These are phyloP conservation scores for Syncerus caffer DNA, from an alignment of 2,797 vertebrate species.

Conservation along the genomic window DNA sequence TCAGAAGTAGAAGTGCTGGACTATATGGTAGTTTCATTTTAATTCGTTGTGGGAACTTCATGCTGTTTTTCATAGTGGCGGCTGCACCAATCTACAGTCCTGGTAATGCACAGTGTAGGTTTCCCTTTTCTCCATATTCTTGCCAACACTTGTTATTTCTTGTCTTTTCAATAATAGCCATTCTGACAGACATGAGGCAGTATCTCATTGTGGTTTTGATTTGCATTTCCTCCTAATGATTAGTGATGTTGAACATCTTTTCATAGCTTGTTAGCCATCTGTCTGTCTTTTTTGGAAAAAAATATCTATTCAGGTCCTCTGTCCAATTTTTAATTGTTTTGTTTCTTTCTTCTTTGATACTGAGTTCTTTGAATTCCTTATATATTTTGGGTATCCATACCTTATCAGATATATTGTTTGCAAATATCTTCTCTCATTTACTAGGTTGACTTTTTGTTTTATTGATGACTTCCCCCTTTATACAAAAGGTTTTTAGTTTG, in stretches of 20 bases:
- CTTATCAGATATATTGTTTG: background rate
- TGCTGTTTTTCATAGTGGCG: rapidly evolving
- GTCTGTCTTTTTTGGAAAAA: background rate
- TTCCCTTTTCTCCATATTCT: background rate
- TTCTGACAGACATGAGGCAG: background rate
- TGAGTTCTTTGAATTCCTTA: background rate
- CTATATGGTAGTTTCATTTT: background rate
- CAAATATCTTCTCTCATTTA: background rate
- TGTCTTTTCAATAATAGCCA: background rate
- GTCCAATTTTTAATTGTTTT: background rate
- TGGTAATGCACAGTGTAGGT: no score
- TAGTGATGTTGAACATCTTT: background rate
- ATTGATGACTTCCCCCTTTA: background rate
- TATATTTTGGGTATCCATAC: background rate
- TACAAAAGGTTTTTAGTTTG: background rate
- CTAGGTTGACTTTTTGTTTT: background rate
- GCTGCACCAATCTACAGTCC: background rate
- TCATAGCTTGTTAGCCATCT: background rate
- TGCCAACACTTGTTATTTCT: background rate
- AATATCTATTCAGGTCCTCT: background rate
- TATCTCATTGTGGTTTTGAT: background rate
- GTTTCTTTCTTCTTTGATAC: background rate
- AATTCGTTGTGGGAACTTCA: background rate
- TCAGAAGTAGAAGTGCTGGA: background rate
- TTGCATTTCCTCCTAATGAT: background rate